These are phyloP conservation scores for Myotis lucifugus DNA, from an alignment of 2,113 vertebrate genomes.

Conservation along the genomic window DNA sequence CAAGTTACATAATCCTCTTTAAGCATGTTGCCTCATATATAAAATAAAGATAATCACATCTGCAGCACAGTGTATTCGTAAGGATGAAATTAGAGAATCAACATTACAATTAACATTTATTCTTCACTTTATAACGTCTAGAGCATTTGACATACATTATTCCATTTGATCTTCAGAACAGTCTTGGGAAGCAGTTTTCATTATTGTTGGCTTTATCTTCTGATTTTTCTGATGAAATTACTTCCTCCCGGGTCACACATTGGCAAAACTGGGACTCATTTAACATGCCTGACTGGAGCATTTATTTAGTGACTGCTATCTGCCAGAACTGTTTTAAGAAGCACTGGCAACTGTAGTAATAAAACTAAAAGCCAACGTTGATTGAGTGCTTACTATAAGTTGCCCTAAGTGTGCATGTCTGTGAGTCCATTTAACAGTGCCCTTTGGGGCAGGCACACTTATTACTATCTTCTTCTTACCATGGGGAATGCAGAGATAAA, in stretches of 20 bases:
- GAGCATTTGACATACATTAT: background rate
- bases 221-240: constrained; percentile 33
- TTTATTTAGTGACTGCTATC: background rate
- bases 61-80: background rate
- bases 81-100: constrained; percentile 21
- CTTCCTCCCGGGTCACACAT: background rate
- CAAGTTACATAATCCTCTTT: constrained; percentile 39
- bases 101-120: constrained; percentile 40
- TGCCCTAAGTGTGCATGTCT: background rate
- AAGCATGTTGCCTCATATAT: constrained; percentile 42
- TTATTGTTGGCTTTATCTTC: background rate
- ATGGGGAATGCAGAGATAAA: background rate
- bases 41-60: constrained; percentile 39
- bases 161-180: background rate
- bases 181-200: background rate
- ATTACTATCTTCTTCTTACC: background rate
- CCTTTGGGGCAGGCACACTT: background rate
- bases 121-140: constrained; percentile 34
- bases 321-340: background rate
- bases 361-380: background rate
- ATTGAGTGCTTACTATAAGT: background rate
- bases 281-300: background rate
- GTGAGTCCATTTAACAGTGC: background rate
- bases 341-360: background rate
- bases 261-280: background rate